A percentile compares a stretch with the other conserved stretches of the same genome.
Evolutionary conservation across 2,888 invertebrate genomes (phyloP).

Genomic region (Drosophila meridiana): DNA sequence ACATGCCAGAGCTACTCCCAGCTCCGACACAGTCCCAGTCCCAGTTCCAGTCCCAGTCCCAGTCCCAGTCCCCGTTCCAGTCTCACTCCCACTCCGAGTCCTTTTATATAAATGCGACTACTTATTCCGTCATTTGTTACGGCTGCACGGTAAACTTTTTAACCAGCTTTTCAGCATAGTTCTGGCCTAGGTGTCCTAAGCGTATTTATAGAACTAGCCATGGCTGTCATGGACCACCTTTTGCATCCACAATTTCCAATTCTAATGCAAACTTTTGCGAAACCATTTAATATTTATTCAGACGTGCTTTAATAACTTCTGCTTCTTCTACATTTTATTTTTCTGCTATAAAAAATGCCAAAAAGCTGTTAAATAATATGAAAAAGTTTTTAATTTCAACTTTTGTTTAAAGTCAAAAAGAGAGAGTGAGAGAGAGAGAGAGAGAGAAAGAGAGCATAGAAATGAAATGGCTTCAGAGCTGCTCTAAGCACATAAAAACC

Average conservation of each 20-base stretch:
- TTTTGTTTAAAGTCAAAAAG: not conserved
- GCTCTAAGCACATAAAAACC: not conserved
- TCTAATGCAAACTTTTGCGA: conserved; percentile 9
- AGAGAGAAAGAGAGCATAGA: not conserved
- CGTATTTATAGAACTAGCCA: not conserved
- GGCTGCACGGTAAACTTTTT: conserved; percentile 26
- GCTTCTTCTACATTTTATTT: not conserved
- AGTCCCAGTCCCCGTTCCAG: not conserved
- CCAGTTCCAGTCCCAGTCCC: not conserved
- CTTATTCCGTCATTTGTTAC: conserved; percentile 67
- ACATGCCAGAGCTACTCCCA: conserved; percentile 23
- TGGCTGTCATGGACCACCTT: not conserved
- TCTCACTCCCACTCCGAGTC: not conserved
- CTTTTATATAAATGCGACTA: conserved; percentile 61
- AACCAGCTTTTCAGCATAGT: conserved; percentile 15
- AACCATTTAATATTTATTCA: conserved; percentile 12
- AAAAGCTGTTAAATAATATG: conserved; percentile 11
- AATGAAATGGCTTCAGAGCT: not conserved
- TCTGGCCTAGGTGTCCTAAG: not conserved
- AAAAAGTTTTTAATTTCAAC: conserved; percentile 8
- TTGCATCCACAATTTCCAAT: not conserved
- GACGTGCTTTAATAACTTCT: conserved; percentile 11
- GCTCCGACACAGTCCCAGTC: not conserved
- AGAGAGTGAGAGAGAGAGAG: not conserved
- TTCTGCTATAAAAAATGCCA: not conserved